These are phyloP conservation scores for Diachrysia chrysitis DNA, from an alignment of 2,888 invertebrate genomes.

Conservation along the genomic window DNA sequence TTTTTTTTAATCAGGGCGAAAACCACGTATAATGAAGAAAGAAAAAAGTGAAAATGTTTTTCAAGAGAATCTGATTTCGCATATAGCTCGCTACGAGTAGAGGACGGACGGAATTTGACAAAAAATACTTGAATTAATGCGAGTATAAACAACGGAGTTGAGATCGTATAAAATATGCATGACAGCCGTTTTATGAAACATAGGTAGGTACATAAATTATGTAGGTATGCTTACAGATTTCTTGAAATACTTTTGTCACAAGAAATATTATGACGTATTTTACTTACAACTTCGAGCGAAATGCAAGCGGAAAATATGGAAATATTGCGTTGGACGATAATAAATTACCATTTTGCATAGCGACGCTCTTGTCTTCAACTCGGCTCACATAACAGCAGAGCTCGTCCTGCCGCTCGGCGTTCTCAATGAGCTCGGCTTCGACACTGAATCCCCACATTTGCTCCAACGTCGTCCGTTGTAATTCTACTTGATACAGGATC, in stretches of 20 bases:
- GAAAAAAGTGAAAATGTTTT: slow-evolving; percentile 39
- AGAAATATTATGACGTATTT: slow-evolving; percentile 38
- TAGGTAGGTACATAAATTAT: slow-evolving; percentile 13
- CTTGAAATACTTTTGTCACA: slow-evolving; percentile 25
- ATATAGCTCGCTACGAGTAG: slow-evolving; percentile 17
- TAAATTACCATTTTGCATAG: slow-evolving; percentile 97
- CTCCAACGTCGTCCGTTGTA: slow-evolving; percentile 96
- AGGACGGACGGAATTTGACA: slow-evolving; percentile 27
- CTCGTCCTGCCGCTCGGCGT: slow-evolving; percentile 98
- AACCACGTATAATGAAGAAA: slow-evolving; percentile 57
- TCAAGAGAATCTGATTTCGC: slow-evolving; percentile 45
- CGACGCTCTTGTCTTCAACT: slow-evolving; percentile 98
- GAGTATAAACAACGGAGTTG: slow-evolving; percentile 16
- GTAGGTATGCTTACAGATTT: slow-evolving; percentile 40
- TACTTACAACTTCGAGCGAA: slow-evolving; percentile 36
- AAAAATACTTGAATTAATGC: slow-evolving; percentile 18
- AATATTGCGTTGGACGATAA: slow-evolving; percentile 42
- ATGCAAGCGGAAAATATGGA: slow-evolving; percentile 35
- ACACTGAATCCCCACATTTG: slow-evolving; percentile 99
- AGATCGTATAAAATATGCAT: slow-evolving; percentile 22
- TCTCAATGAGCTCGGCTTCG: slow-evolving; percentile 98
- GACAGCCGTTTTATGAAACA: slow-evolving; percentile 23
- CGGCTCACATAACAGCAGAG: slow-evolving; percentile 99
- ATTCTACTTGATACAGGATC: slow-evolving; percentile 98
- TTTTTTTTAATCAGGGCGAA: slow-evolving; percentile 60